phyloP scores from a whole-genome alignment of 1,140 invertebrate species.

The Pygmarrhopalites habei region DNA sequence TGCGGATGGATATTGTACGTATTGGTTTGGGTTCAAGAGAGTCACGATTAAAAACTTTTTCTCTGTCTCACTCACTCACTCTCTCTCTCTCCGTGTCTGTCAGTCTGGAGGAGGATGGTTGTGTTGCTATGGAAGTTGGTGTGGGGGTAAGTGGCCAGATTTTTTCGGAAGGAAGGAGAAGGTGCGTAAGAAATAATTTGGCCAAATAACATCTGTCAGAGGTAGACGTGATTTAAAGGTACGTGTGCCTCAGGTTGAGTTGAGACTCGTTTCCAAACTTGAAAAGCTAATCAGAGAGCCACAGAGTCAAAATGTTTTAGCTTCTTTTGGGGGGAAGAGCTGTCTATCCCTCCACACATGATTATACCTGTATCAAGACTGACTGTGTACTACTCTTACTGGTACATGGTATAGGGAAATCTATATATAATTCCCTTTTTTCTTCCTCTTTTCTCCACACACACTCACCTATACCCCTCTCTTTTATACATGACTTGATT shows the following conservation, averaged over 20 bases:
- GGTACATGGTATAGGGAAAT: too few species aligned
- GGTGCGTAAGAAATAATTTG: constrained; percentile 24
- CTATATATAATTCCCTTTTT: too few species aligned
- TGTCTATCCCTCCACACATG: too few species aligned
- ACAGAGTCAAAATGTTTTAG: neutral
- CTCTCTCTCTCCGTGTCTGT: too few species aligned
- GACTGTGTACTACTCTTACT: too few species aligned
- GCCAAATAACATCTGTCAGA: constrained; percentile 33
- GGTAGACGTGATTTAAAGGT: constrained; percentile 30
- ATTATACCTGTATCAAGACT: too few species aligned
- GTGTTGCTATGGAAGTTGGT: neutral
- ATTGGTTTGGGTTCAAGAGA: neutral
- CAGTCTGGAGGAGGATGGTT: neutral
- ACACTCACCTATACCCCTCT: too few species aligned
- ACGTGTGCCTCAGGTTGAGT: constrained; percentile 27
- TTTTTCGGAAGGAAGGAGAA: constrained; percentile 14
- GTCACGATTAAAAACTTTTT: neutral
- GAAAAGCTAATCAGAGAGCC: constrained; percentile 30
- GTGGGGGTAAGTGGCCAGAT: neutral
- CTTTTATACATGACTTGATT: too few species aligned
- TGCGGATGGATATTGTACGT: too few species aligned
- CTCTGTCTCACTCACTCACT: too few species aligned
- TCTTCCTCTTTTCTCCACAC: too few species aligned
- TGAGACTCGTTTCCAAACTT: constrained; percentile 24
- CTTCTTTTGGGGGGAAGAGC: too few species aligned